phyloP scores from a whole-genome alignment of 2,113 vertebrate genomes.

The Ramphastos sulfuratus region DNA sequence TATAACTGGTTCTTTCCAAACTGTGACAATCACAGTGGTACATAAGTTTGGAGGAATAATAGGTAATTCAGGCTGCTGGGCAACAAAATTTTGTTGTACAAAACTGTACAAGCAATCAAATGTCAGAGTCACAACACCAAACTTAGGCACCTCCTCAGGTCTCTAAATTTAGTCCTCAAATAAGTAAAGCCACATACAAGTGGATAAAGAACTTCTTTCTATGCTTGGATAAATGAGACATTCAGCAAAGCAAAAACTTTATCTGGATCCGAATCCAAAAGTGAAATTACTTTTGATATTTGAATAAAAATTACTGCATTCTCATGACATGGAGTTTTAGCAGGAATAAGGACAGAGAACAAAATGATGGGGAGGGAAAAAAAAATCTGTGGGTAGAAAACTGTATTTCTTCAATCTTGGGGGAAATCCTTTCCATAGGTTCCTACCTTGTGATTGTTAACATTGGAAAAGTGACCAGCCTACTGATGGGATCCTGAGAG shows the following conservation, averaged over 20 bases:
- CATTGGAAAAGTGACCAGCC: background rate
- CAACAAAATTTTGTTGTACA: background rate
- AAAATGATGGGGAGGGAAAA: background rate
- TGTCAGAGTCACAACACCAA: background rate
- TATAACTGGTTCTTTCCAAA: background rate
- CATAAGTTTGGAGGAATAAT: background rate
- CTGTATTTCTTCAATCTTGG: background rate
- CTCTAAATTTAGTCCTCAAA: background rate
- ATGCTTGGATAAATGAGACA: background rate
- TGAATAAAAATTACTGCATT: background rate
- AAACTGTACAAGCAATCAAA: background rate
- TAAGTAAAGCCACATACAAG: background rate
- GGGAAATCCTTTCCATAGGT: background rate
- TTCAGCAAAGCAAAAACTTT: background rate
- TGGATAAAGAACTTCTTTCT: background rate
- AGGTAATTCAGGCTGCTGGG: background rate
- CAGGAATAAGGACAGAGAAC: background rate
- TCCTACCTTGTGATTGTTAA: background rate
- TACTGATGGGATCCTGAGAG: background rate
- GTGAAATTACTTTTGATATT: background rate
- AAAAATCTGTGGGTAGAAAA: background rate
- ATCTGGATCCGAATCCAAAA: background rate
- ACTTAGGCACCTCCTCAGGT: background rate
- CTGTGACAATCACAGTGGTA: background rate
- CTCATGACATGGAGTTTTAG: background rate